A percentile compares a stretch with the other conserved stretches of the same genome.
Evolutionary conservation across 1,140 invertebrate species (phyloP).

Genomic region (Drosophila arizonae): DNA sequence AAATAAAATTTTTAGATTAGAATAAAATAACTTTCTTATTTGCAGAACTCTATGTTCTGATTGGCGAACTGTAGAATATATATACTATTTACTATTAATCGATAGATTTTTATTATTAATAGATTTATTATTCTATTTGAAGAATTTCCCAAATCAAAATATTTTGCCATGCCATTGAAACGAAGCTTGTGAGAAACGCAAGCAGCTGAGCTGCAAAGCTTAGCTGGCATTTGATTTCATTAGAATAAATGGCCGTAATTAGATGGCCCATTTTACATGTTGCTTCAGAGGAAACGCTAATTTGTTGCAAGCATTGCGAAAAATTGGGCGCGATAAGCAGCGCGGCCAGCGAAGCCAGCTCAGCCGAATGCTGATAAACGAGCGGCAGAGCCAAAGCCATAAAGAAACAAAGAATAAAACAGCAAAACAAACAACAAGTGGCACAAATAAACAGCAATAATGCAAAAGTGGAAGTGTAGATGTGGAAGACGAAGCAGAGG

Average conservation of each 20-base stretch:
- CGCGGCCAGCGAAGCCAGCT: not conserved
- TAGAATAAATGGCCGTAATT: conserved; percentile 20
- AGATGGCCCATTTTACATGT: conserved; percentile 33
- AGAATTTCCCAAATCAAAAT: too few species aligned
- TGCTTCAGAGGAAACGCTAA: conserved; percentile 63
- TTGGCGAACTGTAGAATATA: too few species aligned
- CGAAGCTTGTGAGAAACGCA: conserved; percentile 8
- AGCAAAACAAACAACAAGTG: conserved; percentile 55
- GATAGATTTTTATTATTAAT: too few species aligned
- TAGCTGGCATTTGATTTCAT: conserved; percentile 14
- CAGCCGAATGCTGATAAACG: conserved; percentile 62
- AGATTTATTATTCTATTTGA: too few species aligned
- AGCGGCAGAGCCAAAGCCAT: conserved; percentile 15
- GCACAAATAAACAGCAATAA: conserved; percentile 59
- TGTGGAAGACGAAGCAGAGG: conserved; percentile 16
- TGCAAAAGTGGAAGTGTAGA: not conserved
- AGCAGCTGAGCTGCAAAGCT: conserved; percentile 6
- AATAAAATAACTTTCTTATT: too few species aligned
- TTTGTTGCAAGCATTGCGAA: conserved; percentile 71
- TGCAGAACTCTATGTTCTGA: too few species aligned
- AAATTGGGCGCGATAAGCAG: conserved; percentile 70
- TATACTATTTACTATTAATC: too few species aligned
- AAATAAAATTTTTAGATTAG: too few species aligned
- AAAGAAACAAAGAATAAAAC: conserved; percentile 22
- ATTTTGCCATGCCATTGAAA: conserved; percentile 7